phyloP scores from a whole-genome alignment of 2,888 invertebrate species.

The Aphidoletes aphidimyza region DNA sequence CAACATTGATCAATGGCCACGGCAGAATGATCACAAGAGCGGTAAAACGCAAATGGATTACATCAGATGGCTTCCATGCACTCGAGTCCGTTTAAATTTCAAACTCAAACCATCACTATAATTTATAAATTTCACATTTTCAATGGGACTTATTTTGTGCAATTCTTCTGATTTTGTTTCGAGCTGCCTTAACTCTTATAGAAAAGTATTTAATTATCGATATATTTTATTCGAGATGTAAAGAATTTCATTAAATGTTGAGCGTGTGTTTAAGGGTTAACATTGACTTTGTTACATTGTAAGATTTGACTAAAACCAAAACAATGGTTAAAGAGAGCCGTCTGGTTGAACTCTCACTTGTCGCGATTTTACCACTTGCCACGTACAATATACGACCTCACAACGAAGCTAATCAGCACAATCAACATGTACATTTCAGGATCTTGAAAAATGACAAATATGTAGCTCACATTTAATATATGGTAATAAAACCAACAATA shows the following conservation, averaged over 20 bases:
- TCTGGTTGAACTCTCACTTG: constrained; percentile 40
- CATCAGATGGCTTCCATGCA: neutral
- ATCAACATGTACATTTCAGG: neutral
- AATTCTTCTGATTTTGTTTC: too few species aligned
- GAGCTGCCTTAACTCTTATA: too few species aligned
- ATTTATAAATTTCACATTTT: constrained; percentile 16
- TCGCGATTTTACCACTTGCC: neutral
- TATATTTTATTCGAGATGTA: too few species aligned
- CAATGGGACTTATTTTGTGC: neutral
- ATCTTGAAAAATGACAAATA: neutral
- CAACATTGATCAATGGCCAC: constrained; percentile 26
- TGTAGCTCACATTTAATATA: neutral
- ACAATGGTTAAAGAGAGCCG: neutral
- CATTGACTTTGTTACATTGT: too few species aligned
- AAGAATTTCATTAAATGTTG: too few species aligned
- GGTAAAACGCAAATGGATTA: neutral
- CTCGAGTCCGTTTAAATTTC: neutral
- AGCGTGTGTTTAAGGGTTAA: too few species aligned
- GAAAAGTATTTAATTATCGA: too few species aligned
- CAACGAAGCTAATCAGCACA: constrained; percentile 15
- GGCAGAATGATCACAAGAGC: neutral
- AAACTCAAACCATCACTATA: neutral
- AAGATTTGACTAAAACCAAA: too few species aligned
- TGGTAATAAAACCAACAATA: too few species aligned
- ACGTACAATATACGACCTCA: too few species aligned